These are phyloP conservation scores for Rhingia campestris DNA, from an alignment of 2,888 invertebrate genomes.

Conservation along the genomic window DNA sequence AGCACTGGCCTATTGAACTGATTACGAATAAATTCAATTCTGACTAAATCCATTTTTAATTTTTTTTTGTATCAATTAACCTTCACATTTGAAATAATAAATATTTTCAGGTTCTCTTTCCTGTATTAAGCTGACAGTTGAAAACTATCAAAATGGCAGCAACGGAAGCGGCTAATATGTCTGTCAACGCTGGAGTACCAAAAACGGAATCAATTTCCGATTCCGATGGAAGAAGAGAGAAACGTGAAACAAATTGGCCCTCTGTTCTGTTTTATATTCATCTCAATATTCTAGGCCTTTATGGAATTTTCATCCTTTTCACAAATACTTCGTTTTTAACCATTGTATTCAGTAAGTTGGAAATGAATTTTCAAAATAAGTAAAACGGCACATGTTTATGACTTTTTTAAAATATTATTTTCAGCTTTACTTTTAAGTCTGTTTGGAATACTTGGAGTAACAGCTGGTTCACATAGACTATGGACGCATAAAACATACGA, in stretches of 20 bases:
- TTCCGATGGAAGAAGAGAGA: constrained; percentile 78
- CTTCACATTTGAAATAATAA: no score
- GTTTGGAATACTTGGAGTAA: constrained; percentile 90
- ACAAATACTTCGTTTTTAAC: constrained; percentile 86
- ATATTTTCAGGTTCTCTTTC: constrained; percentile 4
- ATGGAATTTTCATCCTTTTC: constrained; percentile 86
- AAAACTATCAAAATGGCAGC: constrained; percentile 41
- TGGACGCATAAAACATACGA: constrained; percentile 95
- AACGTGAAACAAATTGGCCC: constrained; percentile 88
- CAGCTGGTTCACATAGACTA: constrained; percentile 95
- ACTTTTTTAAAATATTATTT: constrained; percentile 76
- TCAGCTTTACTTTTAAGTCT: constrained; percentile 86
- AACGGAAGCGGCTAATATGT: constrained; percentile 25
- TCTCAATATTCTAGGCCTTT: constrained; percentile 87
- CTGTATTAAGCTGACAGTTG: constrained; percentile 8
- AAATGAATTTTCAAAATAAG: not conserved
- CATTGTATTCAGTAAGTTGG: constrained; percentile 86
- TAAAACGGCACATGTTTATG: not conserved
- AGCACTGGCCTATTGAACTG: no score
- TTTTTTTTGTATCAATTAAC: no score
- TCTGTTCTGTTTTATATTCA: constrained; percentile 89
- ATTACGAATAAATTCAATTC: no score
- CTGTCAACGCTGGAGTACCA: constrained; percentile 4
- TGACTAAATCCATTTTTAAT: no score
- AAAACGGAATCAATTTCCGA: constrained; percentile 25